Evolutionary conservation across 2,888 invertebrate species (phyloP), one percentile per base, ranked within the genome.

Genomic region (Dicycla oo): DNA sequence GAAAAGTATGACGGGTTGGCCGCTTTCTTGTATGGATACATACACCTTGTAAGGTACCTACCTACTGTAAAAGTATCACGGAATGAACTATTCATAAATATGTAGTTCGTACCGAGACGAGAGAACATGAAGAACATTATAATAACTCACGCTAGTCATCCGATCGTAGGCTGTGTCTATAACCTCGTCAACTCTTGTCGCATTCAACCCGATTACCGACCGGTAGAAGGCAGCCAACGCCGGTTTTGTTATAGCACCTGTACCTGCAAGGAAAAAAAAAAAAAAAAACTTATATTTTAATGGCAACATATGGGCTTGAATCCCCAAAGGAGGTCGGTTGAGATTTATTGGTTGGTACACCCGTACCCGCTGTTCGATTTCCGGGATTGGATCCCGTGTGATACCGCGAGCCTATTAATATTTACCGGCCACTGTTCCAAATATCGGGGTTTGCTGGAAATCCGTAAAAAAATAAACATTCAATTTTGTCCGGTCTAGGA

Each of bases 201-300:
- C 94, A 75, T 97, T 96, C 71, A 97, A 94, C 3, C 97, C 97
- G 73, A 98, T 96, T 60, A 98, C 97, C 10, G 97, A 97, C 15
- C 97, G 97, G 91, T 97, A 98, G 93, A 97, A 98, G 30, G 97
- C 96, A 53, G 97, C 97, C 56, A 98, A 91, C 79, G 98, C 97
- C 63, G 97, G 94, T 86, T 97, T 97, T 18, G 97, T 97, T 79
- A 98, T 97, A 75, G 96, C 95, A n/a, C 97, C 97, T 38, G 96
- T 96, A 78, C 96, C 97, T 97, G 91, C 76, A 81, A 83, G 66
- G 68, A 75, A 61, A 67, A 62, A 34, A 60, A 20, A 69, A 75
- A 61, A 67, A 62, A 34, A 60, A 20, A 65, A 70, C 34, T 57
- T 45, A 8, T 80, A 64, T 60, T 75, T 80, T 43, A 88, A 68